Base-by-base conservation (phyloP, 2,888 invertebrate genomes). In the Eustalomyia histrio region DNA sequence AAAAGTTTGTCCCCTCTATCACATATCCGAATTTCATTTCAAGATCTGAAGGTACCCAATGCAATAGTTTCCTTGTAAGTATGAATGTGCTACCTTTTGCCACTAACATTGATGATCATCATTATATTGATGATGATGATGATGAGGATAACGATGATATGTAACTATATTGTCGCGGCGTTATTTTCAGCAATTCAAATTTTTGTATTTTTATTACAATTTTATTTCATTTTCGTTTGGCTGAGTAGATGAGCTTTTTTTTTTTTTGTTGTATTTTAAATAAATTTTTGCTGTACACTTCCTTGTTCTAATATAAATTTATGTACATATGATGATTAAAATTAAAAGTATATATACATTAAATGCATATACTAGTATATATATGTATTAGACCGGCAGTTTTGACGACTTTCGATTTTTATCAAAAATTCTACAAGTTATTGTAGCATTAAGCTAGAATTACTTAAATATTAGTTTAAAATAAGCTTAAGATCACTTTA, bases 151-250 rank as follows among this genome's bases (percentile, higher is more conserved):
- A 33, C 61, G 63, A 81, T 68, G 83, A 68, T 81, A 76, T 83
- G 83, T 82, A 84, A 84, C 83, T 83, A 83, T 84, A 85, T 86
- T 86, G 84, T 86, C 83, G 87, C 84, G 79, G 84, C 83, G 79
- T 81, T 82, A 82, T 86, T 83, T 86, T 81, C 47, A 63, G 53
- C 60, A 53, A 73, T 79, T 55, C 35, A 64, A 74, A 64, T 58
- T 53, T 10, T 75, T 76, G 65, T 72, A 53, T 76, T 72, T 65
- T 76, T 60, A 61, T 65, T 64, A 64, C 58, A 80, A 72, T 72
- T 76, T 21, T 43, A 78, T 69, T 83, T 69, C 79, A 73, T 79
- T 79, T 82, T 82, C 76, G 18, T 79, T 72, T 71, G 57, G 43
- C 61, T 80, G 65, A 71, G 29, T 76, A 50, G 65, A 68, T 76